Evolutionary conservation across 37 sponge, comb jelly and placozoan genomes (phyloP).

Genomic region (Petrosia ficiformis): DNA sequence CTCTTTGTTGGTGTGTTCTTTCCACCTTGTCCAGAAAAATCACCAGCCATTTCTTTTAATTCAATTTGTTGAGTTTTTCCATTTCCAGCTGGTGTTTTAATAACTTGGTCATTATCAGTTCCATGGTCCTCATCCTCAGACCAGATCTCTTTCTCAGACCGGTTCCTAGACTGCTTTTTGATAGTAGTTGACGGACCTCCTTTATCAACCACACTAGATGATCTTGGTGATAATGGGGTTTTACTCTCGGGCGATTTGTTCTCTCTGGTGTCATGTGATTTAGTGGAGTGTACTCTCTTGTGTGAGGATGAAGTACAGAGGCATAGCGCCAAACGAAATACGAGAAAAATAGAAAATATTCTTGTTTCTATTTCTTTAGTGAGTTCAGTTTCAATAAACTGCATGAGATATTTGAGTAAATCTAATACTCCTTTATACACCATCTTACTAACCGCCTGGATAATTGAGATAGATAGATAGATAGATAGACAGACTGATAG

Average conservation of each 20-base stretch:
- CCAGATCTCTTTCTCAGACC: too few relatives aligned
- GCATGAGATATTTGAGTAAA: constrained; percentile 49
- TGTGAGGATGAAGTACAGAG: constrained; percentile 19
- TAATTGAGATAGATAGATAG: too few relatives aligned
- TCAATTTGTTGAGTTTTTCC: not conserved
- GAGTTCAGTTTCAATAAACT: constrained; percentile 39
- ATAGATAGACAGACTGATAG: too few relatives aligned
- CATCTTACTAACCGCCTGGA: constrained; percentile 49
- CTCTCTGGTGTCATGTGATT: not conserved
- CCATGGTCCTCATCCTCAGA: too few relatives aligned
- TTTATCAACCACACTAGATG: not conserved
- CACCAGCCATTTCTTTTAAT: not conserved
- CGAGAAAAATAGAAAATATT: constrained; percentile 64
- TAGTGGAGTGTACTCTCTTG: not conserved
- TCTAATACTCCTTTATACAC: constrained; percentile 61
- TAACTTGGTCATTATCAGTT: not conserved
- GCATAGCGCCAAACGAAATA: constrained; percentile 51
- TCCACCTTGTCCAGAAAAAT: not conserved
- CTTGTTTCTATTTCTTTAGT: constrained; percentile 29
- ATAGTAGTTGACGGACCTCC: not conserved
- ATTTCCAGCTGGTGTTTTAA: not conserved
- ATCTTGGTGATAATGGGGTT: not conserved
- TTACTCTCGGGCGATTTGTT: too few relatives aligned
- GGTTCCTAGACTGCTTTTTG: not conserved
- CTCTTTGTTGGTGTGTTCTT: too few relatives aligned